These are phyloP conservation scores for Microplitis mediator DNA, from an alignment of 1,140 invertebrate genomes.

Conservation along the genomic window DNA sequence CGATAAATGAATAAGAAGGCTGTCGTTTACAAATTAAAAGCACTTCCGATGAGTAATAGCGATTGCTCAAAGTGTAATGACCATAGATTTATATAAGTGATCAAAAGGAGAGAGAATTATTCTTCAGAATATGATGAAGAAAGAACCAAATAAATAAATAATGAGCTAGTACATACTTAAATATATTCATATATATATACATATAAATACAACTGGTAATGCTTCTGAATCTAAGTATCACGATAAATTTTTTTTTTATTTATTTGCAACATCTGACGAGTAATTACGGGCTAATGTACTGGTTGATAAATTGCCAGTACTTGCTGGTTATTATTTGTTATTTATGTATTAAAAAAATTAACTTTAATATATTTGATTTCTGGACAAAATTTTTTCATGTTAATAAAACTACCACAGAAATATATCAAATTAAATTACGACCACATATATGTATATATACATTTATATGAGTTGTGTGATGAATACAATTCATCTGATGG, in stretches of 20 bases:
- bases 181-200: not conserved
- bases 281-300: constrained; percentile 25
- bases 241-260: not conserved
- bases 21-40: constrained; percentile 50
- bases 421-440: not conserved
- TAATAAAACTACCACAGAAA: no score
- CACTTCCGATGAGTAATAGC: constrained; percentile 44
- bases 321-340: not conserved
- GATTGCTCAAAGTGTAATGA: constrained; percentile 18
- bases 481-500: not conserved
- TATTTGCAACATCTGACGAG: not conserved
- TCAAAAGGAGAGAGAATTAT: not conserved
- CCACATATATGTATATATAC: not conserved
- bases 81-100: constrained; percentile 1
- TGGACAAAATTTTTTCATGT: no score
- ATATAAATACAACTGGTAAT: not conserved
- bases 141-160: not conserved
- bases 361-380: no score
- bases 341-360: not conserved
- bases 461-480: constrained; percentile 1
- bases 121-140: not conserved
- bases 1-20: constrained; percentile 35
- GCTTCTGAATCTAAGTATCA: constrained; percentile 16
- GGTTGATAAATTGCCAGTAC: constrained; percentile 16
- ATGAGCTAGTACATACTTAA: not conserved